A percentile compares a stretch with the other conserved stretches of the same genome.
Evolutionary conservation across 2,888 invertebrate species (phyloP).

Genomic region (Drosophila suboccidentalis): DNA sequence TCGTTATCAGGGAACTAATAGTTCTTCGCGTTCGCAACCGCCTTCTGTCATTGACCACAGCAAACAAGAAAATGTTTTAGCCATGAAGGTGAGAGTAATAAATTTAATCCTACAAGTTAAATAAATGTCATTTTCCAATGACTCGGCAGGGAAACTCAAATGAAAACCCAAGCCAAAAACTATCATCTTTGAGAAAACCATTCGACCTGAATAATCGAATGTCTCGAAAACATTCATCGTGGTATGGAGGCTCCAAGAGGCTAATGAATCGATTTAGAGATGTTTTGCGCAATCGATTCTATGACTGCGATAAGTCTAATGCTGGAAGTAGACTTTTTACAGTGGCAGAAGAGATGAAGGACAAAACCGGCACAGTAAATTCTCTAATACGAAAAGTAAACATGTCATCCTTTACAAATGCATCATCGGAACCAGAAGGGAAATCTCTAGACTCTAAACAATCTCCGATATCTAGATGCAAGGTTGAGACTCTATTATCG

Average conservation of each 20-base stretch:
- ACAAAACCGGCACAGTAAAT: background rate
- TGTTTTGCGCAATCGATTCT: background rate
- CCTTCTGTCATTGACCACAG: background rate
- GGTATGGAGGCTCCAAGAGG: background rate
- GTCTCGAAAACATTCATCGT: background rate
- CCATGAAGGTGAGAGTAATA: background rate
- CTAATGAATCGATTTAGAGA: background rate
- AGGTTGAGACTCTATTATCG: background rate
- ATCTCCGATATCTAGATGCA: background rate
- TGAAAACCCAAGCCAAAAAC: no score
- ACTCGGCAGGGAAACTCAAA: background rate
- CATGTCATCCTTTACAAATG: background rate
- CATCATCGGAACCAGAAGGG: background rate
- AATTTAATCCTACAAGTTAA: background rate
- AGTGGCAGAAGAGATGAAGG: background rate
- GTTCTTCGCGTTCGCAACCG: background rate
- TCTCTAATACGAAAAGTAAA: background rate
- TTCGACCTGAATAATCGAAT: background rate
- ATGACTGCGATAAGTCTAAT: background rate
- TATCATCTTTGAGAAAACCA: background rate
- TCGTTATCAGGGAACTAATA: background rate
- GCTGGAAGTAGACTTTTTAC: background rate
- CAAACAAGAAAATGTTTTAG: background rate
- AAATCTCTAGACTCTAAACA: background rate
- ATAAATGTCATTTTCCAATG: background rate